phyloP scores from a whole-genome alignment of 2,113 vertebrate genomes.

The Arothron firmamentum region DNA sequence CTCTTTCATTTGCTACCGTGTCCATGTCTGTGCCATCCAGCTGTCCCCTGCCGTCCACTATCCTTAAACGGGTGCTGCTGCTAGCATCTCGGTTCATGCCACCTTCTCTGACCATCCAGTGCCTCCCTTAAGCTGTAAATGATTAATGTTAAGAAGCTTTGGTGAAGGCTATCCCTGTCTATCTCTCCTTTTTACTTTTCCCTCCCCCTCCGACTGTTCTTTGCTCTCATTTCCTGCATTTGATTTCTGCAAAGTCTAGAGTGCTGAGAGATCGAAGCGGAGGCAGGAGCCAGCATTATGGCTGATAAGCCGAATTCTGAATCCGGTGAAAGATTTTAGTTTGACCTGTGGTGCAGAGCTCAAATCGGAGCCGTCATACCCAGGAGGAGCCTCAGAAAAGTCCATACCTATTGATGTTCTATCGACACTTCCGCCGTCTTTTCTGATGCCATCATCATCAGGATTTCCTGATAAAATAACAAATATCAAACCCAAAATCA shows the following conservation, averaged over 20 bases:
- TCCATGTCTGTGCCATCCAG: constrained; percentile 27
- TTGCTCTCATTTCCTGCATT: neutral
- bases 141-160: constrained; percentile 72
- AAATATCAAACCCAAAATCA: too few species aligned
- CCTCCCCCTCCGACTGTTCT: constrained; percentile 3
- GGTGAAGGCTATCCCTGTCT: constrained; percentile 42
- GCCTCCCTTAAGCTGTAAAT: constrained; percentile 62
- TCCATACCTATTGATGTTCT: too few species aligned
- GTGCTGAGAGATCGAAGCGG: too few species aligned
- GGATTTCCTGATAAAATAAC: too few species aligned
- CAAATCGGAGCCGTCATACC: too few species aligned
- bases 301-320: too few species aligned
- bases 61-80: constrained; percentile 18
- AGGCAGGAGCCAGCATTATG: too few species aligned
- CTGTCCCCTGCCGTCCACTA: neutral
- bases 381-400: too few species aligned
- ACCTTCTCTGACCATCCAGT: constrained; percentile 52
- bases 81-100: constrained; percentile 11
- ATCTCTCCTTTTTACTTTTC: constrained; percentile 17
- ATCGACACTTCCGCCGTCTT: too few species aligned
- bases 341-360: too few species aligned
- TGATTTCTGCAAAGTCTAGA: constrained; percentile 19
- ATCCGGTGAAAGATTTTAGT: too few species aligned
- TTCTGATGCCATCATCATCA: too few species aligned
- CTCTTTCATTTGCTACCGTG: constrained; percentile 2